Base-by-base conservation (phyloP, 2,888 invertebrate species). In the Choreutis nemorana region DNA sequence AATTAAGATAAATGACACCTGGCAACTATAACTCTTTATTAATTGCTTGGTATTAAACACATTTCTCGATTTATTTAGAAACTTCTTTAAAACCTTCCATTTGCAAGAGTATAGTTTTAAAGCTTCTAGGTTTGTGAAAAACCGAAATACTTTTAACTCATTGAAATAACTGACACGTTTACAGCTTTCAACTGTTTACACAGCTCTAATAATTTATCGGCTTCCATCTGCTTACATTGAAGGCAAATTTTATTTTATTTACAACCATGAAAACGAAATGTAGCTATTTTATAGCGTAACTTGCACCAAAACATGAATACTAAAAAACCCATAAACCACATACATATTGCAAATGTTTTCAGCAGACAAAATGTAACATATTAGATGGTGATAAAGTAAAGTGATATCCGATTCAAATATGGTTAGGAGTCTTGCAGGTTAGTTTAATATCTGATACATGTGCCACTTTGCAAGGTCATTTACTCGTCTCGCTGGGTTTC, bases 141-240 rank as follows among this genome's bases (percentile, higher is more conserved):
- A n/a, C n/a, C n/a, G n/a, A n/a, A n/a, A n/a, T n/a, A n/a, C n/a
- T n/a, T n/a, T n/a, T n/a, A 23, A 21, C 26, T 40, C 39, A 40
- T 42, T 40, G 34, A 35, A 38, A 41, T 39, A 37, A 40, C 45
- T 35, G 47, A 50, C 46, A 44, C 39, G 44, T 55, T 51, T 42
- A 52, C 33, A 45, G 44, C 41, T 52, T 51, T 44, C 45, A 44
- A 48, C 51, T 41, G 47, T 50, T 48, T 50, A 53, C 48, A 46
- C 42, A 28, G 37, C 39, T 33, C 39, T 42, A 46, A 54, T 62
- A 58, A 64, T 59, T 64, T 60, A 63, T 55, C 36, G 41, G 42
- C 48, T 44, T 55, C 48, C 59, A 61, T 64, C 60, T 61, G 59
- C 50, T 53, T 47, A 45, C 48, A 54, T 51, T 50, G 49, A 55